A percentile compares a stretch with the other conserved stretches of the same genome.
phyloP scores from a whole-genome alignment of 1,140 invertebrate species.

The Lethocerus indicus region DNA sequence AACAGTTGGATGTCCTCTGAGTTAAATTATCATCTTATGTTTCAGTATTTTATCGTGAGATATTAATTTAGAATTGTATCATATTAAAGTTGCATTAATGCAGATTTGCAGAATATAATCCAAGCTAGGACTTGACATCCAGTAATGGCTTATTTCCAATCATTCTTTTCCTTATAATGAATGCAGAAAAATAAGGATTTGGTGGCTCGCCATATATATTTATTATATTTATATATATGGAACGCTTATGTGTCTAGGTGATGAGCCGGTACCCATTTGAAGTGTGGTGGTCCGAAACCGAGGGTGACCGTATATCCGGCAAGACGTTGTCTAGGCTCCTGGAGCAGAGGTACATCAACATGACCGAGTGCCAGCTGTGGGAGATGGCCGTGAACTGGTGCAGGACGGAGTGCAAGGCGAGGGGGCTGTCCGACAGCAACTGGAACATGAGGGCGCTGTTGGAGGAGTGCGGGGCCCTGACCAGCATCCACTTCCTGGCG shows the following conservation, averaged over 20 bases:
- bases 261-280: constrained; percentile 16
- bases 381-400: constrained; percentile 15
- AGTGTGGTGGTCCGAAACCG: constrained; percentile 8
- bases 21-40: too few species aligned
- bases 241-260: constrained; percentile 7
- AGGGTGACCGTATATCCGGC: constrained; percentile 10
- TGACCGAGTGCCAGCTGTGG: constrained; percentile 16
- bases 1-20: too few species aligned
- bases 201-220: neutral
- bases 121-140: neutral
- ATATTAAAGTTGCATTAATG: too few species aligned
- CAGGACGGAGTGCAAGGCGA: constrained; percentile 8
- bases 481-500: constrained; percentile 16
- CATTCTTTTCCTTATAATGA: neutral
- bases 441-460: constrained; percentile 10
- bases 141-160: neutral
- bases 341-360: constrained; percentile 16
- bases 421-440: constrained; percentile 3
- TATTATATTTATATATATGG: neutral
- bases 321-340: constrained; percentile 13
- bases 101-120: too few species aligned
- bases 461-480: constrained; percentile 11
- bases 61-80: too few species aligned
- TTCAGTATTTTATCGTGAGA: too few species aligned
- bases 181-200: neutral